Conservation (phyloP, 1,140 invertebrate species). For the Coelopa frigida region DNA sequence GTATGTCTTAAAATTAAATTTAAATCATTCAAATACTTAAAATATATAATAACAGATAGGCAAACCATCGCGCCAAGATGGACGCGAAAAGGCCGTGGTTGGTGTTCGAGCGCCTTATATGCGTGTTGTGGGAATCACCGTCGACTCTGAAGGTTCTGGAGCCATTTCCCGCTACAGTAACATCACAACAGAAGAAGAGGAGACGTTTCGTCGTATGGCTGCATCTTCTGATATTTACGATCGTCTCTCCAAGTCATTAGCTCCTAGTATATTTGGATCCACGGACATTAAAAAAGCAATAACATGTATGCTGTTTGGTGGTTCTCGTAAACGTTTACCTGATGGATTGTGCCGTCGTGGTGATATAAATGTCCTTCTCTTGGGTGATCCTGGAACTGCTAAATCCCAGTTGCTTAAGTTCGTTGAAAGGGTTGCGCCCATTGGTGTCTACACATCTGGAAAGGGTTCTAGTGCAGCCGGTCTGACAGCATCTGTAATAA, state of each 20-base stretch:
- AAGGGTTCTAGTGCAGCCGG: conserved; percentile 99
- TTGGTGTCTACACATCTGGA: conserved; percentile 96
- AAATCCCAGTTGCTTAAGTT: conserved; percentile 98
- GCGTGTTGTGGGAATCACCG: conserved; percentile 84
- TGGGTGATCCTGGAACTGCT: conserved; percentile 98
- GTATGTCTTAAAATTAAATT: too few species aligned
- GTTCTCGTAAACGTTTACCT: conserved; percentile 81
- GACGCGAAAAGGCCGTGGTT: conserved; percentile 78
- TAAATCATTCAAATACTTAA: too few species aligned
- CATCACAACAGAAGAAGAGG: conserved; percentile 83
- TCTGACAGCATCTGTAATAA: conserved; percentile 93
- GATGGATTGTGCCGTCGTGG: conserved; percentile 93
- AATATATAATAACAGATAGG: too few species aligned
- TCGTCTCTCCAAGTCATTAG: conserved; percentile 82
- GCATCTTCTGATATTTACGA: conserved; percentile 83
- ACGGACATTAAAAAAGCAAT: conserved; percentile 97
- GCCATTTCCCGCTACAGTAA: conserved; percentile 47
- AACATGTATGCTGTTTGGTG: conserved; percentile 91
- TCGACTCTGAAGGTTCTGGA: conserved; percentile 76
- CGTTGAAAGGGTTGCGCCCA: conserved; percentile 91
- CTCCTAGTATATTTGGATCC: conserved; percentile 95
- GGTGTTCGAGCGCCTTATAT: conserved; percentile 92
- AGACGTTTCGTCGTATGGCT: conserved; percentile 80
- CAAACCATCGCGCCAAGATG: conserved; percentile 53
- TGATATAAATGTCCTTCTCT: conserved; percentile 91